Evolutionary conservation across 2,113 vertebrate genomes (phyloP).

Genomic region (Neotoma lepida): DNA sequence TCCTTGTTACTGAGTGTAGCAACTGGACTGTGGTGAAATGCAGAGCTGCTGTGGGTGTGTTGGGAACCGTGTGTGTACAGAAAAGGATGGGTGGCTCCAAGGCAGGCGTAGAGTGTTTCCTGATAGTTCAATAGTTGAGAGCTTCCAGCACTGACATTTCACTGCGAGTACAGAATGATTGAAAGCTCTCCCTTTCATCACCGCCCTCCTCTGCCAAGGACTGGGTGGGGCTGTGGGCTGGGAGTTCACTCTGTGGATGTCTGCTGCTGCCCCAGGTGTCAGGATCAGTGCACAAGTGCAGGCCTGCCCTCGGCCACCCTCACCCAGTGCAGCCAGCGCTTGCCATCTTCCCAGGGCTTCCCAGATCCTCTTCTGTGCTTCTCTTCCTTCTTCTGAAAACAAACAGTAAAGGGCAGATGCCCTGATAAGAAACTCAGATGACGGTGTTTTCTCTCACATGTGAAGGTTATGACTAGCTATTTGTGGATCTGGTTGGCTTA

Average conservation of each 20-base stretch:
- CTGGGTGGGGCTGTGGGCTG: constrained; percentile 63
- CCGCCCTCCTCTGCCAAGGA: constrained; percentile 58
- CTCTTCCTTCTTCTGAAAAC: constrained; percentile 51
- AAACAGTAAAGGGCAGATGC: neutral
- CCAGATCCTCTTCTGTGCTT: neutral
- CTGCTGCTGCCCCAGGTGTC: constrained; percentile 53
- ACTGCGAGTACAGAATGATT: constrained; percentile 66
- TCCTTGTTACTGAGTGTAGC: constrained; percentile 69
- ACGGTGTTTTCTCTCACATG: neutral
- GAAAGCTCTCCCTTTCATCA: constrained; percentile 78
- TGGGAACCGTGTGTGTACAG: constrained; percentile 79
- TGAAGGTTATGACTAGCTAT: neutral
- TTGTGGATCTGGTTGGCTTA: constrained; percentile 56
- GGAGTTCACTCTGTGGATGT: constrained; percentile 50
- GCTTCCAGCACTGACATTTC: constrained; percentile 75
- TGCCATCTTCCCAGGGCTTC: constrained; percentile 30
- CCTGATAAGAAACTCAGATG: constrained; percentile 26
- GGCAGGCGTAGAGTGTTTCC: constrained; percentile 70
- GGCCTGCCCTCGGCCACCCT: neutral
- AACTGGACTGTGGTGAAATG: neutral
- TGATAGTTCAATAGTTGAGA: constrained; percentile 76
- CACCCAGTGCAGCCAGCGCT: neutral
- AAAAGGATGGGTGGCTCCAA: constrained; percentile 74
- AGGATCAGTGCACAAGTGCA: constrained; percentile 9
- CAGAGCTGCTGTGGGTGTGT: constrained; percentile 71